Conservation (phyloP, 2,113 vertebrate genomes). For the Pycnonotus jocosus region DNA sequence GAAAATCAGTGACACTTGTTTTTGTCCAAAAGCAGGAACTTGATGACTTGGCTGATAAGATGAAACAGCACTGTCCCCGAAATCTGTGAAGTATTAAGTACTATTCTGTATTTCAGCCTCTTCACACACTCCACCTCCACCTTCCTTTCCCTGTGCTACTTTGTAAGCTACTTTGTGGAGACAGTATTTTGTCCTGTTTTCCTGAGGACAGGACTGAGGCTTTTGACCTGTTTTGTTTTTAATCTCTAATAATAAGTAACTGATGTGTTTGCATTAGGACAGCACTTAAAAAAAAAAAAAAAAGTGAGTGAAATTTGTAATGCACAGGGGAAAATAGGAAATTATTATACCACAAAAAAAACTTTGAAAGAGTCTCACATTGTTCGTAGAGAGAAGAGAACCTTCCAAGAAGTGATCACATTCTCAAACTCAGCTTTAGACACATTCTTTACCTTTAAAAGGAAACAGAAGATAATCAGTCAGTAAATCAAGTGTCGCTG, state of each 20-base stretch:
- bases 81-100: not conserved
- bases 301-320: not conserved
- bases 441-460: slow-evolving; percentile 77
- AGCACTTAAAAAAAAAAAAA: not conserved
- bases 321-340: not conserved
- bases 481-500: slow-evolving; percentile 61
- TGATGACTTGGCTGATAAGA: not conserved
- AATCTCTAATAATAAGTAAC: not conserved
- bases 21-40: not conserved
- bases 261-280: not conserved
- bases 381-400: slow-evolving; percentile 41
- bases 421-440: slow-evolving; percentile 50
- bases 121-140: not conserved
- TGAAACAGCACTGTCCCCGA: not conserved
- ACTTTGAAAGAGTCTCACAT: slow-evolving; percentile 19
- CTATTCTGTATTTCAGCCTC: not conserved
- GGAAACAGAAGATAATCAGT: slow-evolving; percentile 62
- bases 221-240: not conserved
- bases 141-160: not conserved
- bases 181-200: not conserved
- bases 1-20: slow-evolving; percentile 16
- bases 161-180: not conserved
- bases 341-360: not conserved
- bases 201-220: not conserved
- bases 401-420: slow-evolving; percentile 52